Percentiles rank a stretch among this genome's conserved stretches.
phyloP scores from a whole-genome alignment of 2,113 vertebrate genomes.

The Malaclemys terrapin region DNA sequence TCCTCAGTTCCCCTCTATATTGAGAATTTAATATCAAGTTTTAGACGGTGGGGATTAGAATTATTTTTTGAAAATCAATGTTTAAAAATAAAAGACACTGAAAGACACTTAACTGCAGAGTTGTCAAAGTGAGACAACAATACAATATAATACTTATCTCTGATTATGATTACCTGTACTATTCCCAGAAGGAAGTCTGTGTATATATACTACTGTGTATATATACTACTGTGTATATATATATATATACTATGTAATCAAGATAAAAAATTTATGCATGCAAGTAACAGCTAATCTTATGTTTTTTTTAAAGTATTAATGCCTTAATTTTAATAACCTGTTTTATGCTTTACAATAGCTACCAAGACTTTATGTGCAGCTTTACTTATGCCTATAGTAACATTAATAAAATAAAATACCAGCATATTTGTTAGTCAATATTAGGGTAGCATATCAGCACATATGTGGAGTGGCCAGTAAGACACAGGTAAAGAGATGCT shows the following conservation, averaged over 20 bases:
- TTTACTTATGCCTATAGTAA: background rate
- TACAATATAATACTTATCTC: background rate
- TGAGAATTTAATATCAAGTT: background rate
- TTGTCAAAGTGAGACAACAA: background rate
- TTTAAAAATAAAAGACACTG: constrained; percentile 3
- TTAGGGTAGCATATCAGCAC: accelerated
- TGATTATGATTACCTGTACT: background rate
- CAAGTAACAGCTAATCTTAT: background rate
- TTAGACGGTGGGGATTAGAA: background rate
- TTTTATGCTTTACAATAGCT: background rate
- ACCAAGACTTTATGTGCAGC: background rate
- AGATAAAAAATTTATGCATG: constrained; percentile 12
- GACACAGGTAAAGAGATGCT: background rate
- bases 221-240: background rate
- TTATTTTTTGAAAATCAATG: constrained; percentile 1
- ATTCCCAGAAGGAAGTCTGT: background rate
- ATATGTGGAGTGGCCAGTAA: background rate
- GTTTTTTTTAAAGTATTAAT: background rate
- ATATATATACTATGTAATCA: background rate
- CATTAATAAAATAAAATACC: background rate
- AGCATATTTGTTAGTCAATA: background rate
- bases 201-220: constrained; percentile 3
- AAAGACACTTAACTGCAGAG: background rate
- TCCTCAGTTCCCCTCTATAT: background rate
- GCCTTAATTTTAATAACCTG: constrained; percentile 22